Evolutionary conservation across 1,140 invertebrate species (phyloP).

Genomic region (Diabrotica virgifera): DNA sequence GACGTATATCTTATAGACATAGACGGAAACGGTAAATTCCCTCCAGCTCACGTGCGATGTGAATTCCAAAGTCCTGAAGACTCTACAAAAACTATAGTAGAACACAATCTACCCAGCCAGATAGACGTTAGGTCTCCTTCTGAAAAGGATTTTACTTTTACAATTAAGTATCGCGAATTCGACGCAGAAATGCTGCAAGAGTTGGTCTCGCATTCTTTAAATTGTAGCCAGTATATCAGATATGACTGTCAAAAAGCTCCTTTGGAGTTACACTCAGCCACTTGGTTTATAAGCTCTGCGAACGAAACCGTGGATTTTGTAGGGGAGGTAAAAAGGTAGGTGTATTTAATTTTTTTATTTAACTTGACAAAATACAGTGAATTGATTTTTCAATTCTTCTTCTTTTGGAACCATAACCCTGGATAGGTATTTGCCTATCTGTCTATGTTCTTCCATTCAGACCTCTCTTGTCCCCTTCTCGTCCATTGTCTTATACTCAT

Average conservation of each 20-base stretch:
- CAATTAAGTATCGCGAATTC: constrained; percentile 85
- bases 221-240: constrained; percentile 86
- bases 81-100: constrained; percentile 85
- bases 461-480: too few relatives aligned
- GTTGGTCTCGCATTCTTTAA: constrained; percentile 82
- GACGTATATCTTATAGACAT: constrained; percentile 90
- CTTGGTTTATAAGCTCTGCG: constrained; percentile 83
- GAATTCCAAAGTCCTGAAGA: constrained; percentile 84
- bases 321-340: constrained; percentile 77
- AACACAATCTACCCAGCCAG: constrained; percentile 89
- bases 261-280: constrained; percentile 80
- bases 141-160: constrained; percentile 77
- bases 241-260: constrained; percentile 89
- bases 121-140: constrained; percentile 75
- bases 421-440: too few relatives aligned
- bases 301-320: constrained; percentile 78
- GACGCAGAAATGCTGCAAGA: constrained; percentile 85
- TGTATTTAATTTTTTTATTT: not conserved
- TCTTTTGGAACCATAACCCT: too few relatives aligned
- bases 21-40: constrained; percentile 87
- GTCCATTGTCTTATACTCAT: too few relatives aligned
- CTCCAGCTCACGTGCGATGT: constrained; percentile 86
- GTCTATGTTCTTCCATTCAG: too few relatives aligned
- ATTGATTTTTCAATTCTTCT: too few relatives aligned
- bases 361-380: too few relatives aligned